Evolutionary conservation across 2,797 vertebrate genomes (phyloP).

Genomic region (Bovichtus variegatus): DNA sequence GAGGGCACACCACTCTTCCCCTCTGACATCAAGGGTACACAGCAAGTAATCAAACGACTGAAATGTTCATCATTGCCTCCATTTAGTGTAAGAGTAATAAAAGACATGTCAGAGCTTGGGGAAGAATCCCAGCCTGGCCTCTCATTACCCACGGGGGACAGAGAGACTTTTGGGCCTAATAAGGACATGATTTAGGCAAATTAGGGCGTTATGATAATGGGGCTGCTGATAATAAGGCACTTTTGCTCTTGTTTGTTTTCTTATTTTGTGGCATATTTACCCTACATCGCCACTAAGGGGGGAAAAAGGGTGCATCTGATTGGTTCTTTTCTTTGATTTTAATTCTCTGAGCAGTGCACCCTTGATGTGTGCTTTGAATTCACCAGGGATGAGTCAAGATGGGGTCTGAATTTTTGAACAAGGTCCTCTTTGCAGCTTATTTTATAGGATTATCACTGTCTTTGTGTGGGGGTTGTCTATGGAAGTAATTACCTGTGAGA

Average conservation of each 20-base stretch:
- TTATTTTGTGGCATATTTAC: slow-evolving; percentile 76
- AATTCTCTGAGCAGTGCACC: slow-evolving; percentile 62
- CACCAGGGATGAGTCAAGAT: slow-evolving; percentile 77
- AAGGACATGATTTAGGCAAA: slow-evolving; percentile 85
- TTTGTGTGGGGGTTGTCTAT: slow-evolving; percentile 50
- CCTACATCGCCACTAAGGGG: slow-evolving; percentile 64
- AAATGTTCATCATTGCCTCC: slow-evolving; percentile 87
- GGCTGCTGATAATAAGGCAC: slow-evolving; percentile 80
- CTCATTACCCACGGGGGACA: slow-evolving; percentile 83
- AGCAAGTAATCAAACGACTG: slow-evolving; percentile 79
- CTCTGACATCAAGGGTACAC: slow-evolving; percentile 85
- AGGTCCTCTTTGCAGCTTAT: slow-evolving; percentile 68
- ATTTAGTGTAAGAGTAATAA: slow-evolving; percentile 89
- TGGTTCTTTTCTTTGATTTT: slow-evolving; percentile 76
- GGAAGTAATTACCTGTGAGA: slow-evolving; percentile 74
- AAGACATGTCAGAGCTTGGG: slow-evolving; percentile 83
- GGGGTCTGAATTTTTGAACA: slow-evolving; percentile 81
- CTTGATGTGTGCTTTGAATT: slow-evolving; percentile 77
- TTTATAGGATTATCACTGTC: slow-evolving; percentile 59
- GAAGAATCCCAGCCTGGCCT: slow-evolving; percentile 68
- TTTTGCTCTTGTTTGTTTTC: slow-evolving; percentile 85
- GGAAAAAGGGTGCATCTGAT: slow-evolving; percentile 62
- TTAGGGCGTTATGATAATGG: slow-evolving; percentile 85
- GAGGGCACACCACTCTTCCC: slow-evolving; percentile 81
- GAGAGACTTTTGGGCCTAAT: slow-evolving; percentile 80